These are phyloP conservation scores for Petroica traversi DNA, from an alignment of 2,113 vertebrate genomes.

Conservation along the genomic window DNA sequence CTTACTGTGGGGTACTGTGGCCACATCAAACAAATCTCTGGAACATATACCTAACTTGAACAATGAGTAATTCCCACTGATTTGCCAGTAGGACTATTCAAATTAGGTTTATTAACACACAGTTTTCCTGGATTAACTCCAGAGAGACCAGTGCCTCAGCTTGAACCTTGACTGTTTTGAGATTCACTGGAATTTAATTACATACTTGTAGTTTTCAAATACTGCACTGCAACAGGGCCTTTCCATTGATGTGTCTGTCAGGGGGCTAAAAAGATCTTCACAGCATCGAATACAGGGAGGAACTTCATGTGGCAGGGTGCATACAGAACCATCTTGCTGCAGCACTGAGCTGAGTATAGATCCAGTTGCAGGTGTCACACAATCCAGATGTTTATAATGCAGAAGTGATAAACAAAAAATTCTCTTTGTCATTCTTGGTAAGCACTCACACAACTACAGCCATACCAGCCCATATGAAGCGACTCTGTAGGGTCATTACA, in stretches of 20 bases:
- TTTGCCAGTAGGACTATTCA: neutral
- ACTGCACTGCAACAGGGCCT: fast-evolving
- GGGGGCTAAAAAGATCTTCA: neutral
- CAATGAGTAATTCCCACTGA: neutral
- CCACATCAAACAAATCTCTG: neutral
- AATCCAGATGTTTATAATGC: neutral
- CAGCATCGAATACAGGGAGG: neutral
- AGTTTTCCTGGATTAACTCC: neutral
- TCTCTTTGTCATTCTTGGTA: neutral
- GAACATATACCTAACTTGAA: neutral
- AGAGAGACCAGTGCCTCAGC: neutral
- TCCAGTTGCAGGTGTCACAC: neutral
- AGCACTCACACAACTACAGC: neutral
- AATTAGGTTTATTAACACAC: neutral
- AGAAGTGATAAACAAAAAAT: neutral
- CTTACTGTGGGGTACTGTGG: neutral
- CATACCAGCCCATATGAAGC: neutral
- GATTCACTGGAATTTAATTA: neutral
- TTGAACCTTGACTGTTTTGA: neutral
- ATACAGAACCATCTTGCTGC: neutral
- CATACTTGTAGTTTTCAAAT: neutral
- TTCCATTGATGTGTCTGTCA: neutral
- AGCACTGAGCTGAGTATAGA: neutral
- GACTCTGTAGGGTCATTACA: neutral
- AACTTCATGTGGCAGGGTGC: neutral